These are phyloP conservation scores for Oryzias sinensis DNA, from an alignment of 2,797 vertebrate species.

Conservation along the genomic window DNA sequence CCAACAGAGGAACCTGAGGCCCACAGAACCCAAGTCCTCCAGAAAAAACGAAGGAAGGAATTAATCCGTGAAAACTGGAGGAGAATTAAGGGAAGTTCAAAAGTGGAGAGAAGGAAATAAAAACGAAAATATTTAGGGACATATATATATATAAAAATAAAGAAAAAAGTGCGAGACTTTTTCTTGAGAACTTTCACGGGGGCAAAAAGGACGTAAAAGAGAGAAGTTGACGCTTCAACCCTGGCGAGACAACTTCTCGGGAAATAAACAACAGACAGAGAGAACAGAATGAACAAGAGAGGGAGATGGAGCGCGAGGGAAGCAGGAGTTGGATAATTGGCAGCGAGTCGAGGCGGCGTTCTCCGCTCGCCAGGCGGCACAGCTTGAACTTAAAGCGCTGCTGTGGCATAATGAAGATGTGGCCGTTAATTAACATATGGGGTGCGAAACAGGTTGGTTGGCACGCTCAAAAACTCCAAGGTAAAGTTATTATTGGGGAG, in stretches of 20 bases:
- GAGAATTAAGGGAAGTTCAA: conserved; percentile 38
- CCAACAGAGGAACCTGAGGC: conserved; percentile 50
- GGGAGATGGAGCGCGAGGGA: conserved; percentile 48
- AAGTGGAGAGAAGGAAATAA: background rate
- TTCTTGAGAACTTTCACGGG: conserved; percentile 80
- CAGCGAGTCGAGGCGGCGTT: conserved; percentile 85
- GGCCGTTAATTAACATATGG: conserved; percentile 99
- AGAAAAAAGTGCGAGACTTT: conserved; percentile 30
- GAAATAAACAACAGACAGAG: conserved; percentile 50
- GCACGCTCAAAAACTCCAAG: conserved; percentile 98
- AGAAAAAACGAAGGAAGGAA: conserved; percentile 10
- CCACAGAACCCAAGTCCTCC: conserved; percentile 36
- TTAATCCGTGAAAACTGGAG: conserved; percentile 59
- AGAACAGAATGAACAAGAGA: conserved; percentile 46
- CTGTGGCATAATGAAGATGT: conserved; percentile 99
- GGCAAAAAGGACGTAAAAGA: conserved; percentile 40
- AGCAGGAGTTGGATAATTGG: conserved; percentile 88
- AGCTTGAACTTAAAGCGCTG: conserved; percentile 99
- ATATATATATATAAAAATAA: conserved; percentile 3
- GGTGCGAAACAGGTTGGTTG: conserved; percentile 99
- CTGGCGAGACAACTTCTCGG: conserved; percentile 44
- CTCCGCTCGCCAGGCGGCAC: conserved; percentile 93
- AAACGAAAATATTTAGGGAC: background rate
- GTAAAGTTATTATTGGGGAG: conserved; percentile 99
- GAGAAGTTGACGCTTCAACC: conserved; percentile 39